Evolutionary conservation across 2,888 invertebrate genomes (phyloP), one percentile per base, ranked within the genome.

Genomic region (Eucera pruinosa): DNA sequence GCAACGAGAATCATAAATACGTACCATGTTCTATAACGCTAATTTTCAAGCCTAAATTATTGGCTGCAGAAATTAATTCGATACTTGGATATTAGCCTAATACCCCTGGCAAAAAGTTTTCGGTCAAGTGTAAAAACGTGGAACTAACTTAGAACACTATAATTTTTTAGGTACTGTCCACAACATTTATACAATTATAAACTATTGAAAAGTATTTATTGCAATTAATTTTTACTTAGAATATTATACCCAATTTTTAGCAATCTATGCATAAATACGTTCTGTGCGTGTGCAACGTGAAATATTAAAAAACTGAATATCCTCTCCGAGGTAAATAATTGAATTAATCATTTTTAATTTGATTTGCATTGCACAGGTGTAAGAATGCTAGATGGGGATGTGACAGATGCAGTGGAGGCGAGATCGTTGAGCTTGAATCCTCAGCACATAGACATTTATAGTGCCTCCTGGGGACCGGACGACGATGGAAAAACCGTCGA

Each of bases 401-500:
- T 99, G 67, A 99, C 99, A 0, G 99, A 99, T 92, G 98, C 98
- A 0, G 99, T 99, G 11, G 99, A 99, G 93, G 99, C 99, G 1
- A 95, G 97, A 78, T 98, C 98, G 0, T 94, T 99, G 25, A 97
- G 98, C 86, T 94, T 98, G 68, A 98, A 98, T 92, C 97, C 97
- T 27, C 97, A 99, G 89, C 98, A 99, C 92, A 98, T 99, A 82
- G 98, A 99, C 93, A 98, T 99, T 87, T 99, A 99, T 93, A 98
- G 98, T 89, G 99, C 99, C 6, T 98, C 98, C 11, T 99, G 98
- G 98, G 99, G 99, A 1, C 99, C 99, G 0, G 99, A 99, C 89
- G 99, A 99, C 91, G 99, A 99, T 90, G 99, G 99, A 0, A 97
- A 98, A 92, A 99, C 99, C 0, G 98, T 99, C 0, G 99, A 99